phyloP scores from a whole-genome alignment of 2,113 vertebrate genomes.

The Casuarius casuarius region DNA sequence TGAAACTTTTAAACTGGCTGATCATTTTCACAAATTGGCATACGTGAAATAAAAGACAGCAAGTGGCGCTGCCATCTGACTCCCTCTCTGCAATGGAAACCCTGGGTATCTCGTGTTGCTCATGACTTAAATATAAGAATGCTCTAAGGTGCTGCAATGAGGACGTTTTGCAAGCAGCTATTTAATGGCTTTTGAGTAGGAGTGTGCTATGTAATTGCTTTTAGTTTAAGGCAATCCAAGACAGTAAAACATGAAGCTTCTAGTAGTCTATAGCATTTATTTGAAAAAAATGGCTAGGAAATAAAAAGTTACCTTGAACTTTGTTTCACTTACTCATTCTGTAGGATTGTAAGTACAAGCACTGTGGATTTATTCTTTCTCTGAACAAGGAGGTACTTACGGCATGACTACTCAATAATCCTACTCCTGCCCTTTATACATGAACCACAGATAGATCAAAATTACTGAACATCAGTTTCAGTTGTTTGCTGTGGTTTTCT shows the following conservation, averaged over 20 bases:
- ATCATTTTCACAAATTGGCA: constrained; percentile 70
- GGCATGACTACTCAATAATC: background rate
- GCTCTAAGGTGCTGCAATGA: constrained; percentile 73
- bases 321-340: constrained; percentile 59
- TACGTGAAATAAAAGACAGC: constrained; percentile 59
- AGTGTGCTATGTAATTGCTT: background rate
- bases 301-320: constrained; percentile 56
- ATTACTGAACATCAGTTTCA: background rate
- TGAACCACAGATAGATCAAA: background rate
- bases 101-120: constrained; percentile 74
- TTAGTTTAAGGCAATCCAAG: constrained; percentile 12
- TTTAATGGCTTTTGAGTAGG: constrained; percentile 23
- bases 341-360: constrained; percentile 17
- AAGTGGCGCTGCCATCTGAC: constrained; percentile 57
- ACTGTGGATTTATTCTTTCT: background rate
- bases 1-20: constrained; percentile 74
- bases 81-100: constrained; percentile 74
- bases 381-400: constrained; percentile 18
- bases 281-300: constrained; percentile 6
- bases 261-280: background rate
- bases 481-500: background rate
- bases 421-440: background rate
- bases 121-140: constrained; percentile 84
- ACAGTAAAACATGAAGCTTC: constrained; percentile 42
- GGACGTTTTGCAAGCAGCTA: constrained; percentile 39